Conservation (phyloP, 2,113 vertebrate genomes). For the Oplegnathus fasciatus region DNA sequence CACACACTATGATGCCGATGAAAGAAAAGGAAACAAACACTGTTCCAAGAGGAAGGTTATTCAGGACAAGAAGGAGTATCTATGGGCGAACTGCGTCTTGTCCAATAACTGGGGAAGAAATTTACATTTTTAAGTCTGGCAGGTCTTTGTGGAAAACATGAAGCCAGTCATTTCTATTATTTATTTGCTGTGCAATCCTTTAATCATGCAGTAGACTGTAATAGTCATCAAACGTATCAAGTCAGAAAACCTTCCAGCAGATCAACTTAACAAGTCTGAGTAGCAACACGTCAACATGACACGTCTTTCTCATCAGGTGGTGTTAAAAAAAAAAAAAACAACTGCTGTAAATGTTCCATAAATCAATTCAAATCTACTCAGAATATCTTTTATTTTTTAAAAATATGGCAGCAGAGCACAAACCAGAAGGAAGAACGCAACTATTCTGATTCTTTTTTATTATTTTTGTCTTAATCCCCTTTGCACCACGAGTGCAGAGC, state of each 20-base stretch:
- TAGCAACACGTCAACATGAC: conserved; percentile 13
- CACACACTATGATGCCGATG: background rate
- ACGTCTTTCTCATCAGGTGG: background rate
- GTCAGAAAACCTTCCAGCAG: background rate
- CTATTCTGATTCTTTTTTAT: background rate
- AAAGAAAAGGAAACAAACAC: background rate
- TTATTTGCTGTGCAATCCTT: background rate
- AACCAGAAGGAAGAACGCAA: conserved; percentile 1
- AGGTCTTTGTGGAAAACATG: background rate
- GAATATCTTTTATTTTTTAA: background rate
- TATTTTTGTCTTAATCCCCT: background rate
- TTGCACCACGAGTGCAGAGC: background rate
- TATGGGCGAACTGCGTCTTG: background rate
- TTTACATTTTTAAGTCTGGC: background rate
- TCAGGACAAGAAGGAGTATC: background rate
- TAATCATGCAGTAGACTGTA: background rate
- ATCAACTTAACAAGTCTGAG: background rate
- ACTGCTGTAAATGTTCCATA: background rate
- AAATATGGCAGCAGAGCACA: conserved; percentile 3
- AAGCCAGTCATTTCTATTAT: background rate
- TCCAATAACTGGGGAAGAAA: background rate
- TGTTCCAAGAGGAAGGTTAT: background rate
- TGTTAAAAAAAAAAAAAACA: background rate
- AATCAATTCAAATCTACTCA: background rate
- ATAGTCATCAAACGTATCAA: background rate